Percentiles rank a stretch among this genome's conserved stretches.
phyloP scores from a whole-genome alignment of 2,113 vertebrate genomes.

The Pampusana beccarii region DNA sequence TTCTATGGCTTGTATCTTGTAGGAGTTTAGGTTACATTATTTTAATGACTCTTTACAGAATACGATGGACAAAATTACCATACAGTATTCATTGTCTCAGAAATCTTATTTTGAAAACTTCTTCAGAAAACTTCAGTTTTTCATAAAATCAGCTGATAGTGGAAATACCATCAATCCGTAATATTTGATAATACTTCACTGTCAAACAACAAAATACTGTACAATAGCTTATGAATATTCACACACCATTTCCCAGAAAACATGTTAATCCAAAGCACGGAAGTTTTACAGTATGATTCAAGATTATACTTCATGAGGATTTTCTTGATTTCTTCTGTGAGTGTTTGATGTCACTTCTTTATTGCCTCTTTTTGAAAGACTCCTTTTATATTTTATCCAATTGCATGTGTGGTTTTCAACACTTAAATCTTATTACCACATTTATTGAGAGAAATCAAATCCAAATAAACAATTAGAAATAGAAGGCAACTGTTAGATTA shows the following conservation, averaged over 20 bases:
- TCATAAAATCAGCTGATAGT: not conserved
- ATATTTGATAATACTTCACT: not conserved
- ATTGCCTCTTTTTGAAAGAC: slow-evolving; percentile 15
- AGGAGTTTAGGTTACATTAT: not conserved
- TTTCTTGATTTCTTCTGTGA: slow-evolving; percentile 1
- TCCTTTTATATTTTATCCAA: slow-evolving; percentile 33
- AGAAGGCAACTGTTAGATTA: slow-evolving; percentile 40
- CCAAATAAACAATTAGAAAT: slow-evolving; percentile 62
- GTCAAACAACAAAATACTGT: not conserved
- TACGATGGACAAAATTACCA: not conserved
- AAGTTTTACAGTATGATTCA: not conserved
- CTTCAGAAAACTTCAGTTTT: not conserved
- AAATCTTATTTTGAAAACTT: not conserved
- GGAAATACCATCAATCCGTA: not conserved
- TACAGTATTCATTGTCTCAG: not conserved
- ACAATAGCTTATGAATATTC: not conserved
- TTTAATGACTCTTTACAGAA: not conserved
- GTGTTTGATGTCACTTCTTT: slow-evolving; percentile 2
- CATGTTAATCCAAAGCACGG: not conserved
- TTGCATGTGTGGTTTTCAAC: slow-evolving; percentile 39
- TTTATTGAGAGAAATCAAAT: slow-evolving; percentile 66
- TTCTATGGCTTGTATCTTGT: not conserved
- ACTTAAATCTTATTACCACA: slow-evolving; percentile 48
- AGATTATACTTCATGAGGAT: not conserved
- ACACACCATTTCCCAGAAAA: not conserved